phyloP scores from a whole-genome alignment of 2,888 invertebrate genomes.

The Diarsia dahlii region DNA sequence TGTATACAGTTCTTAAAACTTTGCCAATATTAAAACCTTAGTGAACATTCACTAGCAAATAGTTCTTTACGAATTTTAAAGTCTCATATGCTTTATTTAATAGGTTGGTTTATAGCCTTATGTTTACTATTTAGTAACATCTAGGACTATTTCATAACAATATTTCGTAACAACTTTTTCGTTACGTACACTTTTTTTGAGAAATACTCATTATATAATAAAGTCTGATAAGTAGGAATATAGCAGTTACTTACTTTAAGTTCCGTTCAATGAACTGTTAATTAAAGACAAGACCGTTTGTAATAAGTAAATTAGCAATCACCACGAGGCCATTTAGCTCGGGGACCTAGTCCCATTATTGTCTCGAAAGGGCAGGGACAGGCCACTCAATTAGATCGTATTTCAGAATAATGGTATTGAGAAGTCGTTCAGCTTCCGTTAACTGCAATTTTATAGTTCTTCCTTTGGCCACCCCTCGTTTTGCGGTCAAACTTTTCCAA shows the following conservation, averaged over 20 bases:
- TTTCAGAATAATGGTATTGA: slow-evolving; percentile 82
- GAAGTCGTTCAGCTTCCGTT: slow-evolving; percentile 79
- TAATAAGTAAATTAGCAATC: slow-evolving; percentile 70
- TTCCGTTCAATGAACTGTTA: slow-evolving; percentile 56
- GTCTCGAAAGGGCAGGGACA: slow-evolving; percentile 63
- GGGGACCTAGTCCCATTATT: slow-evolving; percentile 63
- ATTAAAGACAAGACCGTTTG: slow-evolving; percentile 62
- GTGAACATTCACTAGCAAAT: too few relatives aligned
- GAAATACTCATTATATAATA: too few relatives aligned
- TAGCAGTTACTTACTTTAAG: slow-evolving; percentile 36
- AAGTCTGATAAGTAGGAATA: slow-evolving; percentile 17
- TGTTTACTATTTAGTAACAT: too few relatives aligned
- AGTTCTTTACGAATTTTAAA: too few relatives aligned
- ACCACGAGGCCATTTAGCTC: slow-evolving; percentile 57
- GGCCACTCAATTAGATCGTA: slow-evolving; percentile 79
- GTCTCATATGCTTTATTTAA: too few relatives aligned
- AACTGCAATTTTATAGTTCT: slow-evolving; percentile 86
- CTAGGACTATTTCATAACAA: too few relatives aligned
- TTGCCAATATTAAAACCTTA: too few relatives aligned
- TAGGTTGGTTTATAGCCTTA: too few relatives aligned
- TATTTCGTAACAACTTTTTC: too few relatives aligned
- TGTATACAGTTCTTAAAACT: too few relatives aligned
- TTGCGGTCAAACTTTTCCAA: slow-evolving; percentile 82
- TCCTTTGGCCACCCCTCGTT: slow-evolving; percentile 72
- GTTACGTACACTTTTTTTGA: too few relatives aligned